These are phyloP conservation scores for Paedocypris sp. DNA, from an alignment of 2,113 vertebrate species.

Conservation along the genomic window DNA sequence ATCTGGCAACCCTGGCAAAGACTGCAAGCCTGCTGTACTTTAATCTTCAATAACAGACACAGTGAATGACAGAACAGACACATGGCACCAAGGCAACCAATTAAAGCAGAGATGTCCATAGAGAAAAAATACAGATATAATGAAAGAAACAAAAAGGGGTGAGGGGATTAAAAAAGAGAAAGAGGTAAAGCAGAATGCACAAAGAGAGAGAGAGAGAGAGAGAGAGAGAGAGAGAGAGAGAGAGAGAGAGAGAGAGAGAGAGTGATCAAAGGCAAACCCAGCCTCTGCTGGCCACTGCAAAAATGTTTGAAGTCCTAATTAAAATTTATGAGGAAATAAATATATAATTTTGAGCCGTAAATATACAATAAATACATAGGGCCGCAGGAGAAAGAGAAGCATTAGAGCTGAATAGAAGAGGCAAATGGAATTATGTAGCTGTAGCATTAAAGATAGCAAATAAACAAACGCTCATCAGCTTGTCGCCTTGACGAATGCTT, in stretches of 20 bases:
- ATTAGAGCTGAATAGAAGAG: conserved; percentile 8
- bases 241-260: conserved; percentile 37
- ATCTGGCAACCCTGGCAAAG: conserved; percentile 22
- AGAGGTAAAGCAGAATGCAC: too few relatives aligned
- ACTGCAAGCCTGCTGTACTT: conserved; percentile 35
- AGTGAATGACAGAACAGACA: conserved; percentile 40
- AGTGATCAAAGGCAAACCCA: conserved; percentile 56
- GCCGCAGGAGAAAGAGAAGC: conserved; percentile 12
- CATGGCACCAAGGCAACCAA: conserved; percentile 41
- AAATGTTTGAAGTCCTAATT: conserved; percentile 62
- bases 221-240: conserved; percentile 17
- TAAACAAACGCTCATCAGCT: neutral
- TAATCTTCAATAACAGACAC: conserved; percentile 48
- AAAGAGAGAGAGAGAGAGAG: too few relatives aligned
- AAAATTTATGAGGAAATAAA: conserved; percentile 58
- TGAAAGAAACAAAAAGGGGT: too few relatives aligned
- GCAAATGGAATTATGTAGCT: conserved; percentile 16
- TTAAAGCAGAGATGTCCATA: conserved; percentile 48
- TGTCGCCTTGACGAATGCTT: conserved; percentile 9
- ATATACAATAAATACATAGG: conserved; percentile 52
- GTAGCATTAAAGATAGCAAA: conserved; percentile 26
- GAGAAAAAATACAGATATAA: too few relatives aligned
- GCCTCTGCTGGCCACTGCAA: conserved; percentile 37
- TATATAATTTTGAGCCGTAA: conserved; percentile 44
- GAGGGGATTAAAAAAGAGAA: too few relatives aligned